Conservation (phyloP, 1,140 invertebrate genomes). For the Drosophila serrata region DNA sequence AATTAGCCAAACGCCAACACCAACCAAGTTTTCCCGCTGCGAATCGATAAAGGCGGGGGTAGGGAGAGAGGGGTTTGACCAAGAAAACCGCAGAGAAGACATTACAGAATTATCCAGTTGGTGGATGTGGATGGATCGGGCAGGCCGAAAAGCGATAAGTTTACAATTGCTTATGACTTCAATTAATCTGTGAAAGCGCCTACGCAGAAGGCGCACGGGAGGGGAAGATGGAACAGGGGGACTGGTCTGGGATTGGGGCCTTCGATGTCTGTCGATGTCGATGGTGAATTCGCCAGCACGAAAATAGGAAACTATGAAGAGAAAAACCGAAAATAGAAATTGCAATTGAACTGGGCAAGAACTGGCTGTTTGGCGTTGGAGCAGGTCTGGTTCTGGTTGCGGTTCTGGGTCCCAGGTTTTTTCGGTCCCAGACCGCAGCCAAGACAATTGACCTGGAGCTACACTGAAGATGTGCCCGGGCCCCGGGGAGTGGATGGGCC, state of each 20-base stretch:
- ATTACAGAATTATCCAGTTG: slow-evolving; percentile 58
- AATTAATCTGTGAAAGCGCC: slow-evolving; percentile 85
- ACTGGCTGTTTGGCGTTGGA: slow-evolving; percentile 31
- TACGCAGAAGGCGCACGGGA: slow-evolving; percentile 61
- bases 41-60: slow-evolving; percentile 37
- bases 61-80: slow-evolving; percentile 13
- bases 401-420: slow-evolving; percentile 30
- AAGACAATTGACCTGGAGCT: slow-evolving; percentile 84
- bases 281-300: slow-evolving; percentile 43
- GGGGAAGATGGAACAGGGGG: background rate
- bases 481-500: slow-evolving; percentile 32
- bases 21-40: slow-evolving; percentile 51
- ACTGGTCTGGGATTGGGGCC: slow-evolving; percentile 11
- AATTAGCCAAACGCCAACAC: slow-evolving; percentile 77
- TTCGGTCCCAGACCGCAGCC: slow-evolving; percentile 50
- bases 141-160: slow-evolving; percentile 73
- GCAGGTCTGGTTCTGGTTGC: slow-evolving; percentile 41
- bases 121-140: slow-evolving; percentile 48
- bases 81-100: slow-evolving; percentile 49
- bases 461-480: slow-evolving; percentile 69
- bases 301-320: slow-evolving; percentile 39
- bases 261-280: slow-evolving; percentile 24
- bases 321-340: slow-evolving; percentile 59
- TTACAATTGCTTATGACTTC: slow-evolving; percentile 85
- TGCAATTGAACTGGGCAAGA: slow-evolving; percentile 53